These are phyloP conservation scores for Lycaon pictus DNA, from an alignment of 2,113 vertebrate species.

Conservation along the genomic window DNA sequence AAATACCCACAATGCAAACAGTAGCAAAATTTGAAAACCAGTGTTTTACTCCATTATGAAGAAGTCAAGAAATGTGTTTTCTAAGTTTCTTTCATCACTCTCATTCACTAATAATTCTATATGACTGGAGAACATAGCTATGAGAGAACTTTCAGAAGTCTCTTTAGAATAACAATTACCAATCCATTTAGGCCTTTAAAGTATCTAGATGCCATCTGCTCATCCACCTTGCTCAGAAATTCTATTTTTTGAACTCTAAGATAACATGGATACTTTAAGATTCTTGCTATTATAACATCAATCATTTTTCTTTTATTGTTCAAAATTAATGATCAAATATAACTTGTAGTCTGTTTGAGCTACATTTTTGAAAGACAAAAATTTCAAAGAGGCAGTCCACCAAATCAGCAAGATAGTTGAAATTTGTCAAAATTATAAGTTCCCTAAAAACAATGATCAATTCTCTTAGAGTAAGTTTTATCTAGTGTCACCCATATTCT, in stretches of 20 bases:
- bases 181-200: not conserved
- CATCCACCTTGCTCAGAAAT: constrained; percentile 25
- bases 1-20: not conserved
- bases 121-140: not conserved
- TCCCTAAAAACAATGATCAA: not conserved
- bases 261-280: not conserved
- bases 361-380: not conserved
- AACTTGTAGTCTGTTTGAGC: not conserved
- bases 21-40: not conserved
- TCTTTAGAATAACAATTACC: constrained; percentile 23
- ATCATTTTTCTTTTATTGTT: not conserved
- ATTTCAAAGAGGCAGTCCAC: not conserved
- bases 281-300: not conserved
- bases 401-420: not conserved
- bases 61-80: not conserved
- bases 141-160: not conserved
- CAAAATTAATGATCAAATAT: constrained; percentile 35
- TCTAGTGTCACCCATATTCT: not conserved
- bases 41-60: not conserved
- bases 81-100: not conserved
- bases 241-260: not conserved
- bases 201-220: not conserved
- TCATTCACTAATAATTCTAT: not conserved
- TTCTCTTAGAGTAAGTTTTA: not conserved
- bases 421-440: not conserved